Evolutionary conservation across 2,888 invertebrate species (phyloP), one percentile per base, ranked within the genome.

Genomic region (Conchocele bisecta): DNA sequence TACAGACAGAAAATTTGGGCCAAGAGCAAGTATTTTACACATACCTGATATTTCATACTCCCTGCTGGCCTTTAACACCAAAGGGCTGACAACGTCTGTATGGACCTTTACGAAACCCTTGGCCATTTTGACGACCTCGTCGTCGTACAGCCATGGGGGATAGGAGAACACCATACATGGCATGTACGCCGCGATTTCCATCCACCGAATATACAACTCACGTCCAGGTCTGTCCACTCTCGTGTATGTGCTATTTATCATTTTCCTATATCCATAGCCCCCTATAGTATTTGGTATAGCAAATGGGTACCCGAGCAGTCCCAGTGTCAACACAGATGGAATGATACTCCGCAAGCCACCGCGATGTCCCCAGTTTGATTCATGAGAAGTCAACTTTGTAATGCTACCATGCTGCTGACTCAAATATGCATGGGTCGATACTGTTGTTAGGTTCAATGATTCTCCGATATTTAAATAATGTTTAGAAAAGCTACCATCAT

Each of bases 281-380:
- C 98, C 98, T 0, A 98, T 96, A 4, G 97, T 95, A 0, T 98
- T 98, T 0, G 98, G 97, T 93, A 98, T 94, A 44, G 98, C 93
- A 85, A 98, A 98, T 0, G 95, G 94, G 90, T 96, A 98, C 0
- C 98, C 98, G 81, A 98, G 95, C 24, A 98, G 94, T 24, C 90
- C 88, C 26, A 89, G 79, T 0, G 86, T 85, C 42, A 91, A 91
- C 65, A 97, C 95, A 0, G 97, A 96, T 0, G 98, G 97, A 82
- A 98, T 95, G 0, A 98, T 94, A 9, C 94, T 94, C 72, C 94
- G 91, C 0, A 96, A 91, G 0, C 96, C 96, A 88, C 95, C 95
- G 85, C 94, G 92, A 72, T 93, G 91, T 56, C 94, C 94, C 98
- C 98, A 98, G 0, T 95, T 94, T 0, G 97, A 96, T 71, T 96